phyloP scores from a whole-genome alignment of 1,140 invertebrate species.

The Lanistes nyassanus region DNA sequence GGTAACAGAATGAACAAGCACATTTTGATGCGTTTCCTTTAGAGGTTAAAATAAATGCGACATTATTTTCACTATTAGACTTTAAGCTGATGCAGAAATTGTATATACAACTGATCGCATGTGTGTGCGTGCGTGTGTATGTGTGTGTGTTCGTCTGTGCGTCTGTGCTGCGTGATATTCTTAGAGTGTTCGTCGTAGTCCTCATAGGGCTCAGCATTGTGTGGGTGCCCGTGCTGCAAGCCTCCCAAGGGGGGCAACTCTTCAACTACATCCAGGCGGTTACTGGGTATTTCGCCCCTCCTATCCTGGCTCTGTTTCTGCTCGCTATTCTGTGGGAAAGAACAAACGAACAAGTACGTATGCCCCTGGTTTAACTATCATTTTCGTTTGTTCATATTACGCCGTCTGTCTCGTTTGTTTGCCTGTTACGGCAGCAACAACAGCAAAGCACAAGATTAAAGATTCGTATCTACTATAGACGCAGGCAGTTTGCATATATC shows the following conservation, averaged over 20 bases:
- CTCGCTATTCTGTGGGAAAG: slow-evolving; percentile 68
- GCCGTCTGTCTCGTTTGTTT: too few species aligned
- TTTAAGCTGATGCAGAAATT: background rate
- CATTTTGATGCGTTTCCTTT: background rate
- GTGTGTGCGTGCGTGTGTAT: slow-evolving; percentile 22
- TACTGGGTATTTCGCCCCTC: slow-evolving; percentile 68
- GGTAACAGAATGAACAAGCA: background rate
- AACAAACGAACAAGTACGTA: slow-evolving; percentile 67
- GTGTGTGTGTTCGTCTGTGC: slow-evolving; percentile 5
- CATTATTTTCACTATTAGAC: background rate
- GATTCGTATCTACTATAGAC: too few species aligned
- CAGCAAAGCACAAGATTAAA: too few species aligned
- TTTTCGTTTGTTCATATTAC: background rate
- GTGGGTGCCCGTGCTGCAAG: slow-evolving; percentile 70
- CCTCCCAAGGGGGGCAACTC: slow-evolving; percentile 70
- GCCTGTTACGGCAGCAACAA: too few species aligned
- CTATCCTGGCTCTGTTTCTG: slow-evolving; percentile 68
- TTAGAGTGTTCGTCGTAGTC: slow-evolving; percentile 64
- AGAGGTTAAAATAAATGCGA: background rate
- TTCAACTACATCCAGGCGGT: slow-evolving; percentile 71
- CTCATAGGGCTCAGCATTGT: slow-evolving; percentile 66
- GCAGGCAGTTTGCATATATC: too few species aligned
- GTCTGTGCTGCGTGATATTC: slow-evolving; percentile 5
- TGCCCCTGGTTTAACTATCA: background rate
- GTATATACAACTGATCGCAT: background rate